Evolutionary conservation across 2,797 vertebrate genomes (phyloP).

Genomic region (Scolopax bukidnonensis): DNA sequence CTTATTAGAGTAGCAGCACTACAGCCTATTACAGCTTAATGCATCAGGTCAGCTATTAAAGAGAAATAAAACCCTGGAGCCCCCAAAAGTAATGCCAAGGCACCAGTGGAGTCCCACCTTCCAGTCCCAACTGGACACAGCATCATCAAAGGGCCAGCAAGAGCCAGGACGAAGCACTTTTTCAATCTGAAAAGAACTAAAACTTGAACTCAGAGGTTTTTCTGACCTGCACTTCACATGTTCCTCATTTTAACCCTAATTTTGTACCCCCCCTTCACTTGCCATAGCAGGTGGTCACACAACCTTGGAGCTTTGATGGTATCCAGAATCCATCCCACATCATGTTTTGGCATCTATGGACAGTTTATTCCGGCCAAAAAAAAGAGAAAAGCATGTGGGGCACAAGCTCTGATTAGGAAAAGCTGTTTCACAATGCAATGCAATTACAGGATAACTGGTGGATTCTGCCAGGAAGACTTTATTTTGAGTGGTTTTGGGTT

Average conservation of each 20-base stretch:
- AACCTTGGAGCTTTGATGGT: not conserved
- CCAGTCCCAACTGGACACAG: not conserved
- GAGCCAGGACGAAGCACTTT: not conserved
- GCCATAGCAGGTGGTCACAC: not conserved
- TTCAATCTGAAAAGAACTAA: not conserved
- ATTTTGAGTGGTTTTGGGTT: not conserved
- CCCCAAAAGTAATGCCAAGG: rapidly evolving
- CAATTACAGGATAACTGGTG: conserved; percentile 15
- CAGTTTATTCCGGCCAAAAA: not conserved
- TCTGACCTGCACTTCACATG: not conserved
- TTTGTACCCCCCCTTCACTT: not conserved
- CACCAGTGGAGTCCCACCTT: not conserved
- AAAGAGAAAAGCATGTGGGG: conserved; percentile 4
- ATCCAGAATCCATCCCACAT: not conserved
- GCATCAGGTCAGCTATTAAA: not conserved
- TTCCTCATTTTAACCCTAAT: not conserved
- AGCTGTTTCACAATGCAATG: conserved; percentile 39
- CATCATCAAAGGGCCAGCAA: not conserved
- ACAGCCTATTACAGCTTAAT: not conserved
- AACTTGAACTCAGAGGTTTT: not conserved
- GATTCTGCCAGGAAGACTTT: conserved; percentile 5
- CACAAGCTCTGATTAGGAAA: conserved; percentile 25
- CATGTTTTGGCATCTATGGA: not conserved
- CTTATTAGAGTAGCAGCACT: not conserved
- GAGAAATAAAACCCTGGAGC: not conserved